Evolutionary conservation across 2,797 vertebrate species (phyloP).

Genomic region (Parauchenoglanis ngamensis): DNA sequence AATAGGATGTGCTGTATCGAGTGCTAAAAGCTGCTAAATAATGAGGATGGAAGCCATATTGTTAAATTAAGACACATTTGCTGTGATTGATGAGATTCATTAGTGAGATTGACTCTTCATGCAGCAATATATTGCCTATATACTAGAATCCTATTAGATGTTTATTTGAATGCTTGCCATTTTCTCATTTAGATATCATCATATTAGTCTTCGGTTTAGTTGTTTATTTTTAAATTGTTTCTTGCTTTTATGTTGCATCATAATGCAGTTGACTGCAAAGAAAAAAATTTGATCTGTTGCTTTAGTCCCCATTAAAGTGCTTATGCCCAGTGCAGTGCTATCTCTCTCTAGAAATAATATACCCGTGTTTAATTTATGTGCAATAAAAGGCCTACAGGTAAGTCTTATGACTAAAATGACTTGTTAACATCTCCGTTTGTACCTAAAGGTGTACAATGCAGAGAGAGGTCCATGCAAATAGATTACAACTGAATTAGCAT

Average conservation of each 20-base stretch:
- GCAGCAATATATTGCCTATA: background rate
- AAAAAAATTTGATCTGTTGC: background rate
- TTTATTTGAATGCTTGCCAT: conserved; percentile 8
- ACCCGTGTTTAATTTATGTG: background rate
- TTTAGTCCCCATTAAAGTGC: background rate
- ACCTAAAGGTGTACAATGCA: background rate
- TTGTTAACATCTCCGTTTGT: background rate
- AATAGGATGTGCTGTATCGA: conserved; percentile 2
- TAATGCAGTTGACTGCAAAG: background rate
- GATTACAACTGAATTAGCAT: background rate
- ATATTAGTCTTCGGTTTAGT: conserved; percentile 11
- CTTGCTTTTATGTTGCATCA: conserved; percentile 31
- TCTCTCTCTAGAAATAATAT: background rate
- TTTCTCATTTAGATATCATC: conserved; percentile 25
- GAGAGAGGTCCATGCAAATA: background rate
- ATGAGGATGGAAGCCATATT: background rate
- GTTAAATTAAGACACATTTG: conserved; percentile 14
- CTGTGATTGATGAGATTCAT: conserved; percentile 13
- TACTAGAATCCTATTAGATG: background rate
- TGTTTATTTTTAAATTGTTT: conserved; percentile 1
- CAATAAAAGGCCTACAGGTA: background rate
- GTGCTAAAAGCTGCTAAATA: background rate
- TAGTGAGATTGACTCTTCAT: background rate
- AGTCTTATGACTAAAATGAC: background rate
- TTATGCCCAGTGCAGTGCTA: background rate